Evolutionary conservation across 2,888 invertebrate genomes (phyloP).

Genomic region (Drosophila quinaria): DNA sequence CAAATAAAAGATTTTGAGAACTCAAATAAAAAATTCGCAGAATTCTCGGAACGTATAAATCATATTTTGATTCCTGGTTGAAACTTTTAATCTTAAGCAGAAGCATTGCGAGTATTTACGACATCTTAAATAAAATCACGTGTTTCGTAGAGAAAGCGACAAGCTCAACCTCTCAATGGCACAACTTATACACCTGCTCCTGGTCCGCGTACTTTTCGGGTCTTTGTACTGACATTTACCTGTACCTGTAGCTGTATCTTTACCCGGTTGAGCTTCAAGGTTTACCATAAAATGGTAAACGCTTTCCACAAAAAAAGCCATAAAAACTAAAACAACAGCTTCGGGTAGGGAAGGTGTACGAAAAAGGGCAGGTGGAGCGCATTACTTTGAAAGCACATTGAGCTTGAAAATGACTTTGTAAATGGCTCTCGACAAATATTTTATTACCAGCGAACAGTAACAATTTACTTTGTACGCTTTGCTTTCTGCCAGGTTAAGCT

Average conservation of each 20-base stretch:
- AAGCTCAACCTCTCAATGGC: constrained; percentile 22
- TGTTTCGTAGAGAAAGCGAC: constrained; percentile 50
- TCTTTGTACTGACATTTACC: background rate
- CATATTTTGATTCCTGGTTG: constrained; percentile 31
- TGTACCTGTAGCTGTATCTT: constrained; percentile 15
- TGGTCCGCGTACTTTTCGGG: background rate
- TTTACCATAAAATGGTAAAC: constrained; percentile 68
- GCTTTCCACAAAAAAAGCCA: constrained; percentile 53
- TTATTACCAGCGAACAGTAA: constrained; percentile 70
- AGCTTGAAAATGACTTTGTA: constrained; percentile 80
- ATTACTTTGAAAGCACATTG: constrained; percentile 76
- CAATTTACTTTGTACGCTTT: constrained; percentile 62
- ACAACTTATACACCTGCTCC: constrained; percentile 20
- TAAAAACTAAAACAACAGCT: constrained; percentile 75
- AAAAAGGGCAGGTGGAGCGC: constrained; percentile 69
- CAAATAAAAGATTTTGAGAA: background rate
- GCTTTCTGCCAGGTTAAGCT: constrained; percentile 19
- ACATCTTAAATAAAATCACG: constrained; percentile 71
- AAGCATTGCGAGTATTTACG: constrained; percentile 57
- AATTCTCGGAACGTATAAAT: constrained; percentile 30
- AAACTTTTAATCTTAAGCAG: constrained; percentile 30
- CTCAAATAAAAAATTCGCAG: constrained; percentile 16
- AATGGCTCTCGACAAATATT: constrained; percentile 78
- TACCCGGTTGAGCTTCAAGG: constrained; percentile 2
- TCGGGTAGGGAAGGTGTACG: constrained; percentile 1